Evolutionary conservation across 2,113 vertebrate species (phyloP).

Genomic region (Galbula dea): DNA sequence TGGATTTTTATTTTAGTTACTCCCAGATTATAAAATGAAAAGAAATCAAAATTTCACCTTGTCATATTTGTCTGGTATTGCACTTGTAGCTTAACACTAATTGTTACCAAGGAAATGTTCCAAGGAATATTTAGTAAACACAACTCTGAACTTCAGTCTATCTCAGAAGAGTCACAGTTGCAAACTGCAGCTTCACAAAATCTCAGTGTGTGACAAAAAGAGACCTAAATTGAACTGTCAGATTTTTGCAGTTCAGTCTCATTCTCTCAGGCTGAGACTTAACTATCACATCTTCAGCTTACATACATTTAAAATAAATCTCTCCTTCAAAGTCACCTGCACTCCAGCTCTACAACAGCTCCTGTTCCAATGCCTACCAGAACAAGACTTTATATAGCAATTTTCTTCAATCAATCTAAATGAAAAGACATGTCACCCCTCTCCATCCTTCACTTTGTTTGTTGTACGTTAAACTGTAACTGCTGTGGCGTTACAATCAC

Average conservation of each 20-base stretch:
- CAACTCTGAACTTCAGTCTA: neutral
- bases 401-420: conserved; percentile 26
- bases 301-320: neutral
- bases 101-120: neutral
- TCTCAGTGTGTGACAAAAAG: neutral
- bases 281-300: neutral
- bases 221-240: neutral
- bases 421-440: neutral
- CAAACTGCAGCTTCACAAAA: neutral
- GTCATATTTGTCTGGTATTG: neutral
- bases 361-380: neutral
- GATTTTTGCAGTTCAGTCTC: neutral
- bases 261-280: neutral
- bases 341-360: neutral
- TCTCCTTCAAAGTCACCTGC: neutral
- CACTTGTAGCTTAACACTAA: neutral
- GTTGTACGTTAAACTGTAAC: neutral
- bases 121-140: neutral
- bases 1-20: neutral
- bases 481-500: neutral
- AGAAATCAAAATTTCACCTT: neutral
- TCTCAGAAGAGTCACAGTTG: neutral
- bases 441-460: neutral
- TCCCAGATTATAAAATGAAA: neutral
- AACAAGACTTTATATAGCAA: neutral